phyloP scores from a whole-genome alignment of 1,140 invertebrate species.

The Mesaphorura yosii region DNA sequence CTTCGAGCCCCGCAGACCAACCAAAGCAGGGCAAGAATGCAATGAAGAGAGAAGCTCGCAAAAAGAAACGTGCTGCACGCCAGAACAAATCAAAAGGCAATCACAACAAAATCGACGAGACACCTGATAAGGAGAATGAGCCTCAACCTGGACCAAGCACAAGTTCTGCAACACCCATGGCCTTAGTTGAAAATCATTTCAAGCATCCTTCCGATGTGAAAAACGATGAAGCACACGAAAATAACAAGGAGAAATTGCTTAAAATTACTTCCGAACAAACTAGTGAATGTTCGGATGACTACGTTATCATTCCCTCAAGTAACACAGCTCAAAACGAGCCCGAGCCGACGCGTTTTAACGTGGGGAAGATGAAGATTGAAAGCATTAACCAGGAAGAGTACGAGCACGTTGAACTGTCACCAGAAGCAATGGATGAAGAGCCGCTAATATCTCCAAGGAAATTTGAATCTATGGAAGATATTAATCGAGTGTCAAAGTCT shows the following conservation, averaged over 20 bases:
- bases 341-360: neutral
- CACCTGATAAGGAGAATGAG: neutral
- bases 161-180: neutral
- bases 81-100: conserved; percentile 6
- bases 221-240: neutral
- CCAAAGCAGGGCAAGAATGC: neutral
- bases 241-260: conserved; percentile 10
- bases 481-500: neutral
- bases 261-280: conserved; percentile 3
- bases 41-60: conserved; percentile 4
- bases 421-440: neutral
- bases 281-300: conserved; percentile 13
- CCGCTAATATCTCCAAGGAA: neutral
- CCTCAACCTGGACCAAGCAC: too few species aligned
- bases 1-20: too few species aligned
- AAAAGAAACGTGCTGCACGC: neutral
- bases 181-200: conserved; percentile 19
- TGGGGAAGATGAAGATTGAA: neutral
- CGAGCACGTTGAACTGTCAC: neutral
- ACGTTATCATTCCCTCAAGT: conserved; percentile 6
- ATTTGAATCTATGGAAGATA: conserved; percentile 8
- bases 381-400: neutral
- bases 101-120: neutral
- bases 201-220: neutral
- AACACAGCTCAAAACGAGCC: neutral